Evolutionary conservation across 2,113 vertebrate species (phyloP).

Genomic region (Mobula birostris): DNA sequence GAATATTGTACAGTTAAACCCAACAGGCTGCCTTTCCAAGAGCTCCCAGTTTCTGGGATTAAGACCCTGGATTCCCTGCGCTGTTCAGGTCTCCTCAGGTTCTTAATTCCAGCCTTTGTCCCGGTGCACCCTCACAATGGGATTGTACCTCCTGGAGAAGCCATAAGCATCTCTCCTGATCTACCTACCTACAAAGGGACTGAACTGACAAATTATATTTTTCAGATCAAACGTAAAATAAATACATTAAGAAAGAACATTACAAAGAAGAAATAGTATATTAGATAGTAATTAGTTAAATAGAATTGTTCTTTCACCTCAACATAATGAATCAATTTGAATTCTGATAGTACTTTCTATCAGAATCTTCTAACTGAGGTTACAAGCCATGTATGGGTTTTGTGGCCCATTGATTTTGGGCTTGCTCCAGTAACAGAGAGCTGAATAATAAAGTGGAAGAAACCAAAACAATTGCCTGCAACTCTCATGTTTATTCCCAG

Average conservation of each 20-base stretch:
- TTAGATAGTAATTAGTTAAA: not conserved
- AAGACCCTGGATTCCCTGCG: not conserved
- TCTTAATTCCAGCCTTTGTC: not conserved
- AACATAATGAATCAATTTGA: not conserved
- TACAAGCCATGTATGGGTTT: not conserved
- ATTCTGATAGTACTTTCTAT: constrained; percentile 20
- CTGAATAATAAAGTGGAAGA: not conserved
- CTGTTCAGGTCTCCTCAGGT: not conserved
- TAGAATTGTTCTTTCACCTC: not conserved
- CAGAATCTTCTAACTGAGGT: not conserved
- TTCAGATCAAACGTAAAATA: not conserved
- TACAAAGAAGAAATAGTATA: not conserved
- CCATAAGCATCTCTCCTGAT: not conserved
- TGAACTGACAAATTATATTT: not conserved
- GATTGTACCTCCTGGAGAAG: not conserved
- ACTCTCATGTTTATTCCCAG: not conserved
- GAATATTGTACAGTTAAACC: too few species aligned
- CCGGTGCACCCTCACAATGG: not conserved
- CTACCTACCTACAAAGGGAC: not conserved
- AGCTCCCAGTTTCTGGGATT: not conserved
- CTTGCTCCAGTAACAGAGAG: not conserved
- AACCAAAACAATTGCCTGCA: constrained; percentile 2
- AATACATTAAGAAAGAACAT: not conserved
- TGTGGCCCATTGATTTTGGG: not conserved
- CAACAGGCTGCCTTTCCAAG: not conserved